Conservation (phyloP, 2,888 invertebrate species). For the Dastarcus helophoroides region DNA sequence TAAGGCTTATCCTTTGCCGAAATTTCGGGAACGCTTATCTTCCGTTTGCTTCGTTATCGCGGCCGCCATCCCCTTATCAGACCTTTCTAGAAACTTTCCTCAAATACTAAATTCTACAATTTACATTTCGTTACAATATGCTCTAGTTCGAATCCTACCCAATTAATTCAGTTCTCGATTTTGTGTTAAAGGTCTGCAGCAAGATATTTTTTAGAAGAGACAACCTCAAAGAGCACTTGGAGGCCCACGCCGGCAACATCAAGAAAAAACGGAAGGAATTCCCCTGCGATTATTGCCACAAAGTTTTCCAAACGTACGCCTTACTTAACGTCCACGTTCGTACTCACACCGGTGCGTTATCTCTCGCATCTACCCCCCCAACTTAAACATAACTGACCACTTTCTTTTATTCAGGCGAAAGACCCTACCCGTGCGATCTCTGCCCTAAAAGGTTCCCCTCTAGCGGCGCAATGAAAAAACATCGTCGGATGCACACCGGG, state of each 20-base stretch:
- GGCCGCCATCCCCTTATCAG: too few species aligned
- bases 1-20: too few species aligned
- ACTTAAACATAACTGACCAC: slow-evolving; percentile 2
- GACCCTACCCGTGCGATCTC: slow-evolving; percentile 58
- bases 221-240: slow-evolving; percentile 58
- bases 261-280: slow-evolving; percentile 46
- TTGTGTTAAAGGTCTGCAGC: slow-evolving; percentile 50
- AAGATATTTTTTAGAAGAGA: slow-evolving; percentile 58
- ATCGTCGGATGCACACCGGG: slow-evolving; percentile 45
- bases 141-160: too few species aligned
- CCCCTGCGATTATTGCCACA: slow-evolving; percentile 52
- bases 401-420: slow-evolving; percentile 27
- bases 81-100: too few species aligned
- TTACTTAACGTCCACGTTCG: slow-evolving; percentile 52
- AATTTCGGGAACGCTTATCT: too few species aligned
- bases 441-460: slow-evolving; percentile 65
- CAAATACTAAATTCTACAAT: too few species aligned
- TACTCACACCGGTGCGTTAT: slow-evolving; percentile 50
- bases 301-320: slow-evolving; percentile 52
- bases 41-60: too few species aligned
- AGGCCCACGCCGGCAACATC: slow-evolving; percentile 51
- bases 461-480: slow-evolving; percentile 65
- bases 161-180: too few species aligned
- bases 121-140: too few species aligned
- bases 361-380: background rate